phyloP scores from a whole-genome alignment of 1,140 invertebrate species.

The Heterodera schachtii region DNA sequence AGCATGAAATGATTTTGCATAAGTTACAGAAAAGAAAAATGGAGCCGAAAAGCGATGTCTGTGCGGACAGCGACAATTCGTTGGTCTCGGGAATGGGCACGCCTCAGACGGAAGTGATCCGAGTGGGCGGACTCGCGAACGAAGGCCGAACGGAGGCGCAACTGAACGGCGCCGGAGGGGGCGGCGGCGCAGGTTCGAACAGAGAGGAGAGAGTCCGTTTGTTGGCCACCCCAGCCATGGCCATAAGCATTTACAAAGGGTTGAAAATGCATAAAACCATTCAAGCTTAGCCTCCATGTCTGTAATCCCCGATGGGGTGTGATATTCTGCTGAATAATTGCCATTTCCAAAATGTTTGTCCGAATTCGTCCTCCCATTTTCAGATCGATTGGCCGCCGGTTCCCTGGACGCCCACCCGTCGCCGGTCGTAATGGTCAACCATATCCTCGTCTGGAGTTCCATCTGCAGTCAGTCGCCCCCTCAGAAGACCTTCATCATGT shows the following conservation, averaged over 20 bases:
- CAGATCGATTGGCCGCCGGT: background rate
- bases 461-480: background rate
- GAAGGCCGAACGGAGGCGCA: background rate
- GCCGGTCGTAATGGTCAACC: background rate
- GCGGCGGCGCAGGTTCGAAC: background rate
- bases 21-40: background rate
- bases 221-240: too few relatives aligned
- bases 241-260: too few relatives aligned
- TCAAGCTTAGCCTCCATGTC: background rate
- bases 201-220: too few relatives aligned
- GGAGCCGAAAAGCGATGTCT: background rate
- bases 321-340: too few relatives aligned
- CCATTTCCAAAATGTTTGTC: too few relatives aligned
- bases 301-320: too few relatives aligned
- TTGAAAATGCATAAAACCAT: background rate
- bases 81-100: background rate
- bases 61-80: background rate
- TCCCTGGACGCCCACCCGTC: background rate
- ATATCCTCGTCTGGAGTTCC: background rate
- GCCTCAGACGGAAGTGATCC: background rate
- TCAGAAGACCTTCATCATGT: background rate
- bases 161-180: background rate
- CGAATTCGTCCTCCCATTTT: background rate
- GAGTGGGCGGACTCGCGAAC: background rate
- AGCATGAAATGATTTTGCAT: background rate